These are phyloP conservation scores for Poeciliopsis prolifica DNA, from an alignment of 2,113 vertebrate genomes.

Conservation along the genomic window DNA sequence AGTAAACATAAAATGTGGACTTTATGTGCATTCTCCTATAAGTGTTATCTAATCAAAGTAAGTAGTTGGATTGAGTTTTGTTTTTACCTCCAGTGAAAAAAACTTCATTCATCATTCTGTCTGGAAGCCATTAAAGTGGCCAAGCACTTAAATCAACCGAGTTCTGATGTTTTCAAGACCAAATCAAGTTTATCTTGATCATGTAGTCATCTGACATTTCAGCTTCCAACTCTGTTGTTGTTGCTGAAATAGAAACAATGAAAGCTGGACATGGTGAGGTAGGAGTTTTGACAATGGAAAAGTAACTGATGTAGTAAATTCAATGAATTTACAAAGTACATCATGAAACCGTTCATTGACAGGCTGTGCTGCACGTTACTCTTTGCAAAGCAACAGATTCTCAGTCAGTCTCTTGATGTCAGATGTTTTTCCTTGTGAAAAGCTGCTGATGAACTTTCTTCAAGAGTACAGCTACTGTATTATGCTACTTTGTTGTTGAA, in stretches of 20 bases:
- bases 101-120: slow-evolving; percentile 13
- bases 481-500: too few species aligned
- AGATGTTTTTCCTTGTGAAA: too few species aligned
- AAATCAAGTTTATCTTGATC: slow-evolving; percentile 44
- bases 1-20: not conserved
- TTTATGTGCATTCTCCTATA: not conserved
- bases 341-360: too few species aligned
- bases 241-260: slow-evolving; percentile 21
- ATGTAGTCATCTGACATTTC: slow-evolving; percentile 5
- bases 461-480: too few species aligned
- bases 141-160: not conserved
- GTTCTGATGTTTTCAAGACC: slow-evolving; percentile 19
- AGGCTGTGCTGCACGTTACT: too few species aligned
- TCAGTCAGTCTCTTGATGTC: too few species aligned
- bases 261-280: not conserved
- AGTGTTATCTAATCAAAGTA: not conserved
- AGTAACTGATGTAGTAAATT: too few species aligned
- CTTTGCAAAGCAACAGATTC: too few species aligned
- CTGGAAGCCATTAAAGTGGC: not conserved
- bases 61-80: not conserved
- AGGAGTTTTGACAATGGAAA: too few species aligned
- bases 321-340: too few species aligned
- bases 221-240: slow-evolving; percentile 4
- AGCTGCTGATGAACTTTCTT: too few species aligned
- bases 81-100: slow-evolving; percentile 12